Conservation (phyloP, 1,140 invertebrate species). For the Formica selysi region DNA sequence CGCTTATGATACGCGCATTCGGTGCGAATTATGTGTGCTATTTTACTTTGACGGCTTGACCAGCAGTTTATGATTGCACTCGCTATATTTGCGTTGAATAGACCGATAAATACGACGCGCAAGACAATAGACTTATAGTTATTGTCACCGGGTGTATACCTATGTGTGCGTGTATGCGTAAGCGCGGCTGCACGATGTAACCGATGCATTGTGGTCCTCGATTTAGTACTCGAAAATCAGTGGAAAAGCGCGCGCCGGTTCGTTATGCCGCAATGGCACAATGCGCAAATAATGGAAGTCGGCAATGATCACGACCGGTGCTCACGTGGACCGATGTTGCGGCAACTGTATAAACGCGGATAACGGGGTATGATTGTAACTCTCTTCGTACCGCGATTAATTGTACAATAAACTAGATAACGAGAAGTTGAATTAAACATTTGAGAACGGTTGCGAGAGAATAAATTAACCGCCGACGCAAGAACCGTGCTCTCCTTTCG, state of each 20-base stretch:
- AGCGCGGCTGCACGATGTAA: constrained; percentile 48
- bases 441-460: constrained; percentile 41
- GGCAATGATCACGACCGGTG: constrained; percentile 63
- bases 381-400: constrained; percentile 69
- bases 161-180: constrained; percentile 6
- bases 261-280: constrained; percentile 57
- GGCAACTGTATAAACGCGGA: constrained; percentile 50
- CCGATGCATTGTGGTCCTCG: constrained; percentile 63
- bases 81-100: constrained; percentile 77
- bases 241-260: constrained; percentile 55
- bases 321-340: constrained; percentile 58
- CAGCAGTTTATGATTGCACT: constrained; percentile 72
- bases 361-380: constrained; percentile 68
- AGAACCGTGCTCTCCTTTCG: constrained; percentile 25
- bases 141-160: constrained; percentile 66
- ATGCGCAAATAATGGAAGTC: constrained; percentile 61
- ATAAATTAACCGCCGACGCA: not conserved
- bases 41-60: constrained; percentile 64
- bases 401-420: constrained; percentile 68
- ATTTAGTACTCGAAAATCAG: constrained; percentile 74
- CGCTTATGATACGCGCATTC: constrained; percentile 55
- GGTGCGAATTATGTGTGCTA: constrained; percentile 71
- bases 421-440: constrained; percentile 67
- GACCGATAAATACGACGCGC: constrained; percentile 72
- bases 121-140: constrained; percentile 78